Conservation (phyloP, 30 jellyfish, hydroid and myxozoan species). For the Rhopilema esculentum region DNA sequence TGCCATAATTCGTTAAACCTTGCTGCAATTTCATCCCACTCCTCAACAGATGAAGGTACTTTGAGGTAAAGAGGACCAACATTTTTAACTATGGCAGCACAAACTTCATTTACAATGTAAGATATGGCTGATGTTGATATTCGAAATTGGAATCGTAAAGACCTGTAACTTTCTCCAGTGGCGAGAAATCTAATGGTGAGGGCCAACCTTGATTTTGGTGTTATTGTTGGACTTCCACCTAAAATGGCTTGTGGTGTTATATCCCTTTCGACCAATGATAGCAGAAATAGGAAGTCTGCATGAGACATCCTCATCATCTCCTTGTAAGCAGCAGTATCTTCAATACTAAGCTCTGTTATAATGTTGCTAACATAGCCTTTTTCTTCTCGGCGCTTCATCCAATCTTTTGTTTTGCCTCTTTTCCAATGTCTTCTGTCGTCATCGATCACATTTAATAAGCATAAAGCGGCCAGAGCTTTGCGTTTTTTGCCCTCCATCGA, state of each 20-base stretch:
- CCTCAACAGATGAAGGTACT: conserved; percentile 55
- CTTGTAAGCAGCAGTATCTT: conserved; percentile 34
- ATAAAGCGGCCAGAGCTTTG: neutral
- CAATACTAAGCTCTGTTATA: conserved; percentile 32
- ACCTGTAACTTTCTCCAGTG: conserved; percentile 53
- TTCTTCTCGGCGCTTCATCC: conserved; percentile 52
- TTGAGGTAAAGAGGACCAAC: conserved; percentile 50
- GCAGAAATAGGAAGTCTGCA: conserved; percentile 16
- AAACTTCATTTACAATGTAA: conserved; percentile 50
- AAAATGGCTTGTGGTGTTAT: conserved; percentile 42
- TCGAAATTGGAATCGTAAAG: conserved; percentile 40
- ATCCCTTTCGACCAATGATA: conserved; percentile 13
- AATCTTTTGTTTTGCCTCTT: conserved; percentile 18
- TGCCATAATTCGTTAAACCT: conserved; percentile 19
- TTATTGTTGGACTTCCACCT: conserved; percentile 39
- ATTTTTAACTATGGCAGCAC: conserved; percentile 32
- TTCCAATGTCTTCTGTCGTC: neutral
- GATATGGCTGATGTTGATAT: conserved; percentile 43
- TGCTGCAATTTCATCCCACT: conserved; percentile 18
- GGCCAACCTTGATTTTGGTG: conserved; percentile 28
- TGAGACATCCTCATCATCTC: conserved; percentile 66
- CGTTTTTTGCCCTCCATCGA: neutral
- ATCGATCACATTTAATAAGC: neutral
- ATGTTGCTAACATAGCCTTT: conserved; percentile 1
- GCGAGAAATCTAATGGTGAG: conserved; percentile 40